Conservation (phyloP, 2,113 vertebrate species). For the Tricholaema leucomelas region DNA sequence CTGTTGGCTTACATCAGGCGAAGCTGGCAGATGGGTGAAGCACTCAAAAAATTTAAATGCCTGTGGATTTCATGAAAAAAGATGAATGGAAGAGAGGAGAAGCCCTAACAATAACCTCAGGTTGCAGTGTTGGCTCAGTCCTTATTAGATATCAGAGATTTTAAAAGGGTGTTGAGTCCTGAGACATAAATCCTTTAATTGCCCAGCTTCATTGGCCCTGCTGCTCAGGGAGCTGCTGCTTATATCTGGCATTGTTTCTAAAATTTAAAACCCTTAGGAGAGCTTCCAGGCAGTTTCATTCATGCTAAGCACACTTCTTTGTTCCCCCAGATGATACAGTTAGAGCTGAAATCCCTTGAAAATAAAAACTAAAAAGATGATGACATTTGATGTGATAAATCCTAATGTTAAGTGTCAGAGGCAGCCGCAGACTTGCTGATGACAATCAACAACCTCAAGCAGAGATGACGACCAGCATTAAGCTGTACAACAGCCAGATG, state of each 20-base stretch:
- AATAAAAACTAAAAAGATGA: slow-evolving; percentile 36
- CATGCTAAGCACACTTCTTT: background rate
- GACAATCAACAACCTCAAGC: slow-evolving; percentile 41
- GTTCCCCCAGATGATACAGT: background rate
- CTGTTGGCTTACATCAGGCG: background rate
- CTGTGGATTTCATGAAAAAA: background rate
- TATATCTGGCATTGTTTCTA: slow-evolving; percentile 36
- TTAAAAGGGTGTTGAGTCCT: background rate
- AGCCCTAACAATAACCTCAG: background rate
- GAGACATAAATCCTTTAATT: background rate
- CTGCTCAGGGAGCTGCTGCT: background rate
- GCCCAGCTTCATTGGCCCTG: background rate
- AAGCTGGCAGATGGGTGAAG: background rate
- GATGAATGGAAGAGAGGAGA: background rate
- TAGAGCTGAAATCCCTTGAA: slow-evolving; percentile 19
- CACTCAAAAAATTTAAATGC: background rate
- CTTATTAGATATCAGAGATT: background rate
- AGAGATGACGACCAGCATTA: slow-evolving; percentile 36
- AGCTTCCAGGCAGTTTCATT: slow-evolving; percentile 28
- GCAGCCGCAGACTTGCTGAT: slow-evolving; percentile 22
- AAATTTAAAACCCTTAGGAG: slow-evolving; percentile 22
- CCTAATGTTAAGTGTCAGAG: slow-evolving; percentile 55
- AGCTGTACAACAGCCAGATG: slow-evolving; percentile 37
- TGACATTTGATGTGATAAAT: slow-evolving; percentile 60
- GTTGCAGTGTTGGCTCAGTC: background rate